A percentile compares a stretch with the other conserved stretches of the same genome.
These are phyloP conservation scores for Linnaemya vulpina DNA, from an alignment of 2,888 invertebrate genomes.

Conservation along the genomic window DNA sequence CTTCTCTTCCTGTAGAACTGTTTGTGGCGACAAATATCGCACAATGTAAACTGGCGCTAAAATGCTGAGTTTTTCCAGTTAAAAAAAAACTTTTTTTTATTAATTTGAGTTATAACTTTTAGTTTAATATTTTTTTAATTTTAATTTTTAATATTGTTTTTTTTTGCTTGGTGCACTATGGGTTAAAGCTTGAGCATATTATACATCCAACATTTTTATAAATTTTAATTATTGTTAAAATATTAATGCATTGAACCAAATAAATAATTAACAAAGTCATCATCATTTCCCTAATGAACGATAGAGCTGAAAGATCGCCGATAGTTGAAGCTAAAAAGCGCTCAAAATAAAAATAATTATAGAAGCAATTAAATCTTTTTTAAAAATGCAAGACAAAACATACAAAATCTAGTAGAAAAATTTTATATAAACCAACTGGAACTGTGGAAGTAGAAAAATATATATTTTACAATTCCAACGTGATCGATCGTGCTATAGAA, in stretches of 20 bases:
- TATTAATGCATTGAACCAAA: conserved; percentile 33
- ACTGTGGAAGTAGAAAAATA: not conserved
- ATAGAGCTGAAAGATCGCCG: conserved; percentile 79
- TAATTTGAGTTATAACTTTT: too few species aligned
- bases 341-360: conserved; percentile 78
- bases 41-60: too few species aligned
- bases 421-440: conserved; percentile 46
- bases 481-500: not conserved
- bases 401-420: not conserved
- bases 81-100: too few species aligned
- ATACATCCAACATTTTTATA: not conserved
- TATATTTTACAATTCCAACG: conserved; percentile 2
- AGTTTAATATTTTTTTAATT: too few species aligned
- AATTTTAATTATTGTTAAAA: not conserved
- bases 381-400: not conserved
- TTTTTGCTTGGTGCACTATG: not conserved
- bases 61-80: too few species aligned
- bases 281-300: conserved; percentile 71
- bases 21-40: too few species aligned
- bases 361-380: conserved; percentile 36
- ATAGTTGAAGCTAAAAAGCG: conserved; percentile 75
- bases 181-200: not conserved
- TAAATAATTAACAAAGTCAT: conserved; percentile 3
- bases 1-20: conserved; percentile 83
- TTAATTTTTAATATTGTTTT: too few species aligned